Percentiles rank a stretch among this genome's conserved stretches.
Conservation (phyloP, 2,113 vertebrate genomes). For the Scolopax mira region DNA sequence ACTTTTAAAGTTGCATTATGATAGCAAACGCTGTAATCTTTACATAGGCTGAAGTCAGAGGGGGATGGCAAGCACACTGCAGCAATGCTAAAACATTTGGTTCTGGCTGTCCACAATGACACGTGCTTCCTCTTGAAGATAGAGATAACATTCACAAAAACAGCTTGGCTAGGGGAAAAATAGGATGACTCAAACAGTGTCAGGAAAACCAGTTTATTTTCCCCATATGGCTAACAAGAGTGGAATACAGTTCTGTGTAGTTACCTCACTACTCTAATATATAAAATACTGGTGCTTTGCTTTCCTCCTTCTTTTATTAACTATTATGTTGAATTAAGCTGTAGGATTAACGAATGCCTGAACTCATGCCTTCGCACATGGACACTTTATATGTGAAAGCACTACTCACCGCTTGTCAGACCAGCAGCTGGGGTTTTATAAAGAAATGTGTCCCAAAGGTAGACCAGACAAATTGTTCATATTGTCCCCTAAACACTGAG, state of each 20-base stretch:
- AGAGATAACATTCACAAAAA: constrained; percentile 2
- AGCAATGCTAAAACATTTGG: constrained; percentile 24
- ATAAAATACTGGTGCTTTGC: neutral
- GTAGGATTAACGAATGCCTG: neutral
- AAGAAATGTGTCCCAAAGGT: neutral
- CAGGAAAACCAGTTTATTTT: constrained; percentile 14
- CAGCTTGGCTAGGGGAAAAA: neutral
- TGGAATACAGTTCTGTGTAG: neutral
- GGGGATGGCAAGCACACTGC: neutral
- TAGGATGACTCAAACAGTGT: neutral
- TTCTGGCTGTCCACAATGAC: neutral
- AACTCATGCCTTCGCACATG: neutral
- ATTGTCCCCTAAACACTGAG: neutral
- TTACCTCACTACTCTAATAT: neutral
- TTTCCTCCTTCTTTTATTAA: neutral
- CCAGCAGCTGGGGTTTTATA: neutral
- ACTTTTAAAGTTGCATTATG: neutral
- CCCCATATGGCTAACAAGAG: neutral
- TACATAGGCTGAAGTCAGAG: constrained; percentile 4
- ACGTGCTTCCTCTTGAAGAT: neutral
- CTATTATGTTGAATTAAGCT: neutral
- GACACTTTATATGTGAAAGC: neutral
- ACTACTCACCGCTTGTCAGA: neutral
- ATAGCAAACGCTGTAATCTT: neutral
- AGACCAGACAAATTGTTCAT: neutral